These are phyloP conservation scores for Drosophila rhopaloa DNA, from an alignment of 1,140 invertebrate genomes.

Conservation along the genomic window DNA sequence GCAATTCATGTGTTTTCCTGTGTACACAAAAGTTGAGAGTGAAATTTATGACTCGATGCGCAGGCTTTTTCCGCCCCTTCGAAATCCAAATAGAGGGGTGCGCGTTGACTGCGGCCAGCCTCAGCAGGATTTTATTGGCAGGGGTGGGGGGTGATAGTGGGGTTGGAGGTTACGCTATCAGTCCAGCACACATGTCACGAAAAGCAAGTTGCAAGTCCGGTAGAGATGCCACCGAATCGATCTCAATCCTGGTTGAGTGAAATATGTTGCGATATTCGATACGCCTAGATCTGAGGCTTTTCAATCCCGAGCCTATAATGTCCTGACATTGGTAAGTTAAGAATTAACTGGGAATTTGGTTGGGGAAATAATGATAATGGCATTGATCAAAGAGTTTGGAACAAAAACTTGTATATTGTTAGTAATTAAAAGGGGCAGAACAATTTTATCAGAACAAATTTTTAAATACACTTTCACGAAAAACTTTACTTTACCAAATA, in stretches of 20 bases:
- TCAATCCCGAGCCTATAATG: constrained; percentile 4
- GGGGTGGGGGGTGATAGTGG: constrained; percentile 5
- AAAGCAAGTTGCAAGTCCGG: constrained; percentile 37
- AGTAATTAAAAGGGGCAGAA: too few relatives aligned
- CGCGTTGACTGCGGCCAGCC: constrained; percentile 66
- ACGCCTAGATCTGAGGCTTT: constrained; percentile 6
- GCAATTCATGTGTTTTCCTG: constrained; percentile 78
- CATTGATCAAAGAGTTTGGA: background rate
- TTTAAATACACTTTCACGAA: background rate
- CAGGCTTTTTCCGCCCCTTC: constrained; percentile 44
- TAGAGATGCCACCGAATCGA: constrained; percentile 22
- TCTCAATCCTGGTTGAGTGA: constrained; percentile 17
- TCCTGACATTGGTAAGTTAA: background rate
- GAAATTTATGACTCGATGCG: constrained; percentile 74
- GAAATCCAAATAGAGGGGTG: constrained; percentile 46
- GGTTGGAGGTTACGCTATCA: constrained; percentile 73
- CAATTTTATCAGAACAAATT: too few relatives aligned
- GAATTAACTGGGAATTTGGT: constrained; percentile 19
- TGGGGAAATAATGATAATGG: constrained; percentile 7
- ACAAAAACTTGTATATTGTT: background rate
- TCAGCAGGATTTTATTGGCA: constrained; percentile 44
- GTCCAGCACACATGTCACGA: constrained; percentile 76
- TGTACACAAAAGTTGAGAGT: constrained; percentile 51
- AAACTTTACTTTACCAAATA: background rate
- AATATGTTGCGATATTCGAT: constrained; percentile 59